Percentiles rank a stretch among this genome's conserved stretches.
Conservation (phyloP, 1,140 invertebrate genomes). For the Dreissena polymorpha region DNA sequence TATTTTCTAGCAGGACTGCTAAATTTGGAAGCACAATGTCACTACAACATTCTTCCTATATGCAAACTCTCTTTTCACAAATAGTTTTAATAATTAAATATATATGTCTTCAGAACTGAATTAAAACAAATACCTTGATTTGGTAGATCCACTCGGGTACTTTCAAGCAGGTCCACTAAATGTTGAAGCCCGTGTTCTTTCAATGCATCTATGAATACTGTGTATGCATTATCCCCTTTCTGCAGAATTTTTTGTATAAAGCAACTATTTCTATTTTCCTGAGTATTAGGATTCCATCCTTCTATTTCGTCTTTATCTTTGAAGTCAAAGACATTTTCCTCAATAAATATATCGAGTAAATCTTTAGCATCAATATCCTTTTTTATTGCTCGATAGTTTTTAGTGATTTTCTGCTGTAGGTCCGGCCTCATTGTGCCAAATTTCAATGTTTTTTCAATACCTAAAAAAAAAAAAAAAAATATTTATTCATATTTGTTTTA, state of each 20-base stretch:
- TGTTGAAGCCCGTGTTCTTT: not conserved
- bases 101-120: too few species aligned
- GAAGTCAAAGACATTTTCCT: constrained; percentile 50
- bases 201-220: constrained; percentile 40
- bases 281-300: constrained; percentile 49
- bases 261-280: constrained; percentile 40
- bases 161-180: constrained; percentile 41
- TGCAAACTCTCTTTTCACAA: too few species aligned
- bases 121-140: too few species aligned
- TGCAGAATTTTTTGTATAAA: constrained; percentile 30
- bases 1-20: too few species aligned
- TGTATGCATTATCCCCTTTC: constrained; percentile 34
- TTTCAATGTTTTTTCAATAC: too few species aligned
- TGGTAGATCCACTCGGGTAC: constrained; percentile 17
- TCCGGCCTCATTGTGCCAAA: constrained; percentile 24
- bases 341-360: constrained; percentile 34
- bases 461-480: too few species aligned
- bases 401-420: constrained; percentile 32
- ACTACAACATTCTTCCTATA: too few species aligned
- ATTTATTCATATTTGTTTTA: too few species aligned
- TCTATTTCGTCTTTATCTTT: constrained; percentile 42
- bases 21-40: too few species aligned
- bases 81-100: too few species aligned
- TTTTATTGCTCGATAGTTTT: constrained; percentile 40
- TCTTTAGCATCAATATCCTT: constrained; percentile 49